phyloP scores from a whole-genome alignment of 2,113 vertebrate genomes.

The Rhinopithecus roxellana region DNA sequence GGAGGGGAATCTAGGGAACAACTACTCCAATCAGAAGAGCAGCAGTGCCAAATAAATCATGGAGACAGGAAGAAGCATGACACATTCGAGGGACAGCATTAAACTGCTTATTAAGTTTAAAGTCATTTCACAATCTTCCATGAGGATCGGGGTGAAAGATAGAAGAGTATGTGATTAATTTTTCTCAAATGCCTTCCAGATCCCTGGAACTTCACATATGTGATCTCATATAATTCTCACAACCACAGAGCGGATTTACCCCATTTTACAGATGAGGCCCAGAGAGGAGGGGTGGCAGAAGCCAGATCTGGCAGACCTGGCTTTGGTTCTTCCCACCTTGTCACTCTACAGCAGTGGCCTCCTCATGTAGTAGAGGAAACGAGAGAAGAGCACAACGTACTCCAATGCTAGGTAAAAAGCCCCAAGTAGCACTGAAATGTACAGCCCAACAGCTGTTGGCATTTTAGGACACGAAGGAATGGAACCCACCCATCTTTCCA shows the following conservation, averaged over 20 bases:
- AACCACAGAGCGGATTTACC: not conserved
- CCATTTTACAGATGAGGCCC: not conserved
- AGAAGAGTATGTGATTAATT: not conserved
- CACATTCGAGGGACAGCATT: not conserved
- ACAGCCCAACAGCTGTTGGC: not conserved
- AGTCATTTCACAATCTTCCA: not conserved
- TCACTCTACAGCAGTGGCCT: not conserved
- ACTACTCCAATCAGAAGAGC: not conserved
- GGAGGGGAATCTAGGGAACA: not conserved
- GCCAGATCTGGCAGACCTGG: not conserved
- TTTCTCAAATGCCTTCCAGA: not conserved
- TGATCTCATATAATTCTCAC: not conserved
- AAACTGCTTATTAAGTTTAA: not conserved
- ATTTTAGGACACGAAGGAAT: constrained; percentile 31
- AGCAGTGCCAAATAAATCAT: not conserved
- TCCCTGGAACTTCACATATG: not conserved
- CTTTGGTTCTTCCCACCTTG: not conserved
- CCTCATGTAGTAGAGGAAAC: not conserved
- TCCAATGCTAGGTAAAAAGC: not conserved
- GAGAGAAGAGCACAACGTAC: not conserved
- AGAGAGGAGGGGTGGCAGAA: not conserved
- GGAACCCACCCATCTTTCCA: not conserved
- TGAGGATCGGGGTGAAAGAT: not conserved
- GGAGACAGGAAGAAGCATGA: not conserved
- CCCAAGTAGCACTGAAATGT: not conserved